Evolutionary conservation across 2,888 invertebrate genomes (phyloP).

Genomic region (Yponomeuta sedellus): DNA sequence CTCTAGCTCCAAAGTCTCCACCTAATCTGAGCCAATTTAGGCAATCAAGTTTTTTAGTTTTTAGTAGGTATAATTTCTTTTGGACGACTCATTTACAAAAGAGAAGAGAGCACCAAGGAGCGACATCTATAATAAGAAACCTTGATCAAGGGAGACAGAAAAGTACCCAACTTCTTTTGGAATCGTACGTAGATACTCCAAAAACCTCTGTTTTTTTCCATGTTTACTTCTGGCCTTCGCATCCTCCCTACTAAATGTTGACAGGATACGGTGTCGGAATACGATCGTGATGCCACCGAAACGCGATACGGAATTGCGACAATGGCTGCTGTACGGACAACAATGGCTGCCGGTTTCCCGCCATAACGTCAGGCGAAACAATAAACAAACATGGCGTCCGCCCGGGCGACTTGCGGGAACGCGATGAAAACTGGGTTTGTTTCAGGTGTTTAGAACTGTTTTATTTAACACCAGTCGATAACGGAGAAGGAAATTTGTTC

Average conservation of each 20-base stretch:
- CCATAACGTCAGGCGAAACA: neutral
- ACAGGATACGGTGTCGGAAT: constrained; percentile 45
- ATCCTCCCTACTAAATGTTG: constrained; percentile 30
- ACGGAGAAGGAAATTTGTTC: too few species aligned
- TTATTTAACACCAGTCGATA: neutral
- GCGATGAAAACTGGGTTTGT: too few species aligned
- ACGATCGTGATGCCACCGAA: constrained; percentile 43
- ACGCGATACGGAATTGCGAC: constrained; percentile 7
- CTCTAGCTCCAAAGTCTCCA: too few species aligned
- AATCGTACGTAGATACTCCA: too few species aligned
- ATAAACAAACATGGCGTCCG: constrained; percentile 1
- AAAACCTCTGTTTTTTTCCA: too few species aligned
- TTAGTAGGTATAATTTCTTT: too few species aligned
- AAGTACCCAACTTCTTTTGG: too few species aligned
- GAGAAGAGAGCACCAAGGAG: too few species aligned
- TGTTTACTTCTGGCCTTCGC: neutral
- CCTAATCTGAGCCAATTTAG: too few species aligned
- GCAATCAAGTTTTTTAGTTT: too few species aligned
- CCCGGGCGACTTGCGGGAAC: neutral
- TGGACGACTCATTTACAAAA: too few species aligned
- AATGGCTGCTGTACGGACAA: constrained; percentile 3
- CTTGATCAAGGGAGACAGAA: neutral
- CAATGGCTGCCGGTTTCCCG: constrained; percentile 2
- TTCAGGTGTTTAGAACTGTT: neutral
- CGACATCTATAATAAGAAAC: neutral